Base-by-base conservation (phyloP, 2,888 invertebrate species). In the Ellobium chinense region DNA sequence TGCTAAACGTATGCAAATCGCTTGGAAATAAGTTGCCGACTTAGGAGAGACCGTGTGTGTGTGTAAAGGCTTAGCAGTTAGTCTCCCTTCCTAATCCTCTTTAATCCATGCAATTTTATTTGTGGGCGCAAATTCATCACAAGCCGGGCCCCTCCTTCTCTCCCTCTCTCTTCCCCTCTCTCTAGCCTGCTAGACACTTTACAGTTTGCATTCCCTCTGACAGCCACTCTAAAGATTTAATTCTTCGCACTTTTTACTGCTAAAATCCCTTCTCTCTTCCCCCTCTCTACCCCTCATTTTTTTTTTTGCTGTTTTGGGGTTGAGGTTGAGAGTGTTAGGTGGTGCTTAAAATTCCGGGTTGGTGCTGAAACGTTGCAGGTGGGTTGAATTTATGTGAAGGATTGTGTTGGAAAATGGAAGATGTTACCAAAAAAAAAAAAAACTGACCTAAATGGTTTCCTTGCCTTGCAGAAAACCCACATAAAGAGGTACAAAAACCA, bases 11-110 rank as follows among this genome's bases (percentile, higher is more conserved):
- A 27, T 70, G 39, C 46, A 46, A 46, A 27, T 70, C 46, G 39
- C n/a, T 24, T 14, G 24, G 70, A 27, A 46, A n/a, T 37, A 46
- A 46, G 39, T 37, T 29, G 70, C 27, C n/a, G 39, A 4, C 31
- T 37, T 70, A 46, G 24, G 54, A 24, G 54, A 27, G 70, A 27
- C 46, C 46, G 70, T 70, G 70, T 70, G 70, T 68, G 68, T 70
- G 70, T 70, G 70, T 24, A 29, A 46, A 29, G 39, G 54, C 46
- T n/a, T 70, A 29, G 68, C 37, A 12, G 21, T 37, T 7, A 36
- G 37, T 12, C 68, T 37, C 37, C 37, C 37, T 5, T 12, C 68
- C 46, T 24, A 72, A 34, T 56, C 31, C 56, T 9, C 34, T 31
- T 27, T 74, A 39, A 39, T 74, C 62, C 62, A 9, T 27, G 74